phyloP scores from a whole-genome alignment of 1,140 invertebrate genomes.

The Macrotrachela quadricornifera region DNA sequence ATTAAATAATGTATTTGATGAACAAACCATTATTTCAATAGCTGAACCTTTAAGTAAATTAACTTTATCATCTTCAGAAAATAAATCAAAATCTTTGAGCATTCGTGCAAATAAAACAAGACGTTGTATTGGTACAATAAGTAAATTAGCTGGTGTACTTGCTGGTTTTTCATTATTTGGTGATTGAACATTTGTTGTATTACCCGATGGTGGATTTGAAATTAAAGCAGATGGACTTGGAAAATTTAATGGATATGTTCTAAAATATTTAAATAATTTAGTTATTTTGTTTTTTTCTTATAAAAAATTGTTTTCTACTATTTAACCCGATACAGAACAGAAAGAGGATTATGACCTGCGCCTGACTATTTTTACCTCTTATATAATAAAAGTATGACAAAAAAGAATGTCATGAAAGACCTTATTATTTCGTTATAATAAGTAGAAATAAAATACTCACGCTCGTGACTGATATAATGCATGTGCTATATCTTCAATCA shows the following conservation, averaged over 20 bases:
- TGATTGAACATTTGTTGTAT: conserved; percentile 1
- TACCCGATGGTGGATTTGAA: too few relatives aligned
- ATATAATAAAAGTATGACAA: background rate
- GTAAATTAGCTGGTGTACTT: background rate
- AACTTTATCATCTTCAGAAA: background rate
- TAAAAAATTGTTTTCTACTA: background rate
- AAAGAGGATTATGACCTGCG: too few relatives aligned
- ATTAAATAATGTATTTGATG: conserved; percentile 1
- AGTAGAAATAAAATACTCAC: background rate
- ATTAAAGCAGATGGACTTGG: background rate
- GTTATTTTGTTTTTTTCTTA: background rate
- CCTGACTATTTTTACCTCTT: too few relatives aligned
- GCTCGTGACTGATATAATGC: background rate
- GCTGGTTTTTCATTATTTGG: background rate
- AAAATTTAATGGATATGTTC: background rate
- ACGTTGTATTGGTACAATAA: conserved; percentile 1
- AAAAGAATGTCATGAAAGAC: background rate
- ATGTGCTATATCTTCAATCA: background rate
- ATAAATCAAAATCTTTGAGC: background rate
- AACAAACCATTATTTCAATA: conserved; percentile 1
- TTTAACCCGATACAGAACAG: too few relatives aligned
- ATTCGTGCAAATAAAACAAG: conserved; percentile 3
- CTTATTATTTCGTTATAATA: background rate
- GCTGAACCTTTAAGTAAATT: background rate
- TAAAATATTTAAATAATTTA: background rate